These are phyloP conservation scores for Aplodontia rufa DNA, from an alignment of 2,113 vertebrate genomes.

Conservation along the genomic window DNA sequence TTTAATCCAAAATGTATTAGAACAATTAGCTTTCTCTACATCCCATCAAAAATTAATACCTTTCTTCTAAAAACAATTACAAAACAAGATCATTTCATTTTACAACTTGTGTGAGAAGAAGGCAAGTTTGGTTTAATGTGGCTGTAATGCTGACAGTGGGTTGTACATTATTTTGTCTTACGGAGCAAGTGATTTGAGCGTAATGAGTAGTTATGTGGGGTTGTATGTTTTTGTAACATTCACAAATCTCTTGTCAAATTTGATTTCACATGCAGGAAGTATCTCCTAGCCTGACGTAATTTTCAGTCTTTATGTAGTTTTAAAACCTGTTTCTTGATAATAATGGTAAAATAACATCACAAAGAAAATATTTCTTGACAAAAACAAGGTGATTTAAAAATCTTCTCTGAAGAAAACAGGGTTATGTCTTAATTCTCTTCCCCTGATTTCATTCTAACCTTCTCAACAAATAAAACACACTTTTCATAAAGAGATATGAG, in stretches of 20 bases:
- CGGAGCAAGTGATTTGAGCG: background rate
- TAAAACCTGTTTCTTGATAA: background rate
- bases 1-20: background rate
- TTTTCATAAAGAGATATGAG: background rate
- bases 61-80: background rate
- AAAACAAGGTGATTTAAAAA: background rate
- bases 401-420: background rate
- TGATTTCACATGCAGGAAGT: background rate
- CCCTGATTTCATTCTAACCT: background rate
- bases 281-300: background rate
- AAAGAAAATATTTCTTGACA: background rate
- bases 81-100: background rate
- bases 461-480: background rate
- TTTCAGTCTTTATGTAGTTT: background rate
- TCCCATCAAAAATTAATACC: background rate
- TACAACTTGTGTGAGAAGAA: background rate
- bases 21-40: background rate
- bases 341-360: background rate
- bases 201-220: background rate
- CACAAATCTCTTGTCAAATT: background rate
- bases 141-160: background rate
- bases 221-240: background rate
- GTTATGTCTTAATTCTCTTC: background rate
- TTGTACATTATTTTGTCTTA: background rate
- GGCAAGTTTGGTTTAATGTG: background rate